A percentile compares a stretch with the other conserved stretches of the same genome.
Evolutionary conservation across 1,140 invertebrate genomes (phyloP).

Genomic region (Zophobas morio): DNA sequence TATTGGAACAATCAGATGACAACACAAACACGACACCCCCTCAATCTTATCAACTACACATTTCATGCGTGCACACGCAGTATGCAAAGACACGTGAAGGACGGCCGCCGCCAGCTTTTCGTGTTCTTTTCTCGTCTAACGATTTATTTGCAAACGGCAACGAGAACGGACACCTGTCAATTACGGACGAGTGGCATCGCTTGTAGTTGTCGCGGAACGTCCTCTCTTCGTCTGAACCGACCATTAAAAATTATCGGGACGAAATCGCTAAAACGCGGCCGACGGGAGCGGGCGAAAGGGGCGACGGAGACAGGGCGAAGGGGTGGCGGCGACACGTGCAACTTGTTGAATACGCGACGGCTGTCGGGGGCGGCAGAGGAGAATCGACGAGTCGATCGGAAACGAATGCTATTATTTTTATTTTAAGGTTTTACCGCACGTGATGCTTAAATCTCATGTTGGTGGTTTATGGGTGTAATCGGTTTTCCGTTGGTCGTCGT

Average conservation of each 20-base stretch:
- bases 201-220: neutral
- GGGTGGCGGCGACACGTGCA: constrained; percentile 27
- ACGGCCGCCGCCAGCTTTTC: neutral
- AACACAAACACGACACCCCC: no score
- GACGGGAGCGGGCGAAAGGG: neutral
- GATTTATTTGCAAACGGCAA: neutral
- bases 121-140: neutral
- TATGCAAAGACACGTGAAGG: no score
- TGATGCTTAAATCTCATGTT: no score
- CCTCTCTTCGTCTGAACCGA: neutral
- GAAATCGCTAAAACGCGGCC: neutral
- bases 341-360: constrained; percentile 26
- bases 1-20: no score
- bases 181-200: constrained; percentile 1
- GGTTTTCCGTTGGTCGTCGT: no score
- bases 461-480: no score
- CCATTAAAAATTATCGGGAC: constrained; percentile 13
- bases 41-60: no score
- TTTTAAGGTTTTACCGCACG: neutral
- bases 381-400: neutral
- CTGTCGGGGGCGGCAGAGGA: neutral
- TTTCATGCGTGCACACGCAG: no score
- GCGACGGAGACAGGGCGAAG: neutral
- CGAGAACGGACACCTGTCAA: constrained; percentile 5
- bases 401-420: neutral